Percentiles rank a stretch among this genome's conserved stretches.
Conservation (phyloP, 1,140 invertebrate genomes). For the Ctenoplectra terminalis region DNA sequence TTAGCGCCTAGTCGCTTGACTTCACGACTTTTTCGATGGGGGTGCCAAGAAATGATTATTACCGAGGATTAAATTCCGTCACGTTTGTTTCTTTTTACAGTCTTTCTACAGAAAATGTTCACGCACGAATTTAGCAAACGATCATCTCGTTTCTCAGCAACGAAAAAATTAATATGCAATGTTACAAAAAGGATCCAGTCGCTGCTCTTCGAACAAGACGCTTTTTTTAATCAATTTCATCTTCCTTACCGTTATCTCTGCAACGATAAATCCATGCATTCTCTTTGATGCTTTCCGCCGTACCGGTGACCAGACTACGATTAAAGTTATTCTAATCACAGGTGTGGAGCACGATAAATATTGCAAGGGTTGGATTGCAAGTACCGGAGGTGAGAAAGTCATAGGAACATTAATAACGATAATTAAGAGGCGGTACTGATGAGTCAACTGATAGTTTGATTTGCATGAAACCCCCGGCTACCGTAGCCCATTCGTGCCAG, state of each 20-base stretch:
- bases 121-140: too few relatives aligned
- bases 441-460: conserved; percentile 54
- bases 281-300: background rate
- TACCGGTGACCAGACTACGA: background rate
- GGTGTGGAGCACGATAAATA: conserved; percentile 3
- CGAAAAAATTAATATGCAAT: too few relatives aligned
- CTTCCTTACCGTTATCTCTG: background rate
- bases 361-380: background rate
- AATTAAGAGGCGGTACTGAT: conserved; percentile 56
- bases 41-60: background rate
- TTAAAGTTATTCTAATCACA: conserved; percentile 18
- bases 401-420: conserved; percentile 54
- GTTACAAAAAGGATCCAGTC: too few relatives aligned
- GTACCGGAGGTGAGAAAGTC: conserved; percentile 22
- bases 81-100: too few relatives aligned
- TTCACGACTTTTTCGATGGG: background rate
- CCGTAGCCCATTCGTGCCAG: conserved; percentile 32
- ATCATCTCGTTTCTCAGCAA: too few relatives aligned
- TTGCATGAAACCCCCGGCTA: conserved; percentile 54
- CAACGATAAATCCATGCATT: conserved; percentile 12
- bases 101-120: too few relatives aligned
- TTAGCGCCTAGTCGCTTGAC: too few relatives aligned
- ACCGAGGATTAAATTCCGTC: too few relatives aligned
- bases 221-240: background rate
- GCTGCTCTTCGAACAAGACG: background rate